Base-by-base conservation (phyloP, 2,888 invertebrate genomes). In the Hypomecis punctinalis region DNA sequence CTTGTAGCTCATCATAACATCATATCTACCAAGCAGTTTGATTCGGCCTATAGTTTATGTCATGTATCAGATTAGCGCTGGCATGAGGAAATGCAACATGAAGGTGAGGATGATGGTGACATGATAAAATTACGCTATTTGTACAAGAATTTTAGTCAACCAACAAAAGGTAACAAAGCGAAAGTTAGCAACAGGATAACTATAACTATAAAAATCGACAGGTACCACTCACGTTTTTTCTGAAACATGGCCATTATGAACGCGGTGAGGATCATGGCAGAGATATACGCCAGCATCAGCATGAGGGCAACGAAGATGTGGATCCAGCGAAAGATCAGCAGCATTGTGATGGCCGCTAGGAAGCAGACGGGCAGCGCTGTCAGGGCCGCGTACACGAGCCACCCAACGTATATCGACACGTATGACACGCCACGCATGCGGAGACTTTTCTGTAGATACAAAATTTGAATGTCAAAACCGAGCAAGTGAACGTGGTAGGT, bases 321-420 rank as follows among this genome's bases (percentile, higher is more conserved):
- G 68, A 91, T 87, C 91, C 91, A 91, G 10, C 91, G 76, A 79
- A 91, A 91, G 67, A 90, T 85, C 42, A 89, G 78, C 63, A 88
- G 88, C 33, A 91, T 79, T 0, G 87, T 78, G 48, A 88, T 63
- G 53, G 86, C 70, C 0, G 81, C 88, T 7, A 90, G 76, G 10
- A 89, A 23, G 69, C 89, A 88, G 51, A 82, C 75, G 0, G 91
- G 91, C 10, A 89, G 49, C 0, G 83, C 84, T 0, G 89, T 86
- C 58, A 91, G 63, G 69, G 80, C 82, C 0, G 84, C 85, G 74
- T 82, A 91, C 35, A 78, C 70, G 46, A 90, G 57, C 91, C 91
- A 91, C 35, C 86, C 80, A 5, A 83, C 7, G 72, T 91, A 91
- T 75, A 91, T 86, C 0, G 85, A 71, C 0, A 83, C 69, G 73